phyloP scores from a whole-genome alignment of 1,140 invertebrate species.

The Oryctes rhinoceros region DNA sequence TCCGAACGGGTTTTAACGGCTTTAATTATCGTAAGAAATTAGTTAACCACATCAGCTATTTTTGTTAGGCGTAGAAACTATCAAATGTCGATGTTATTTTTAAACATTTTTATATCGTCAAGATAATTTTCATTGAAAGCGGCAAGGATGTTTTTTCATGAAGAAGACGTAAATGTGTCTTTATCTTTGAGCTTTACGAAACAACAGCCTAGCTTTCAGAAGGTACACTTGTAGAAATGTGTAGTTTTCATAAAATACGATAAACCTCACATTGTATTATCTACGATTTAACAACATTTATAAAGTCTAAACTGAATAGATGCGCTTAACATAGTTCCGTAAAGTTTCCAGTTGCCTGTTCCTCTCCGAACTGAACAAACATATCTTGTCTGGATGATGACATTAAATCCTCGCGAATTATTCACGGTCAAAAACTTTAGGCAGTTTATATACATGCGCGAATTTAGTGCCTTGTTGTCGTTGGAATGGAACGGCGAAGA shows the following conservation, averaged over 20 bases:
- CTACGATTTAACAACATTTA: constrained; percentile 15
- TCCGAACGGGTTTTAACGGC: too few species aligned
- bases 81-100: too few species aligned
- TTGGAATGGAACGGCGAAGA: background rate
- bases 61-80: too few species aligned
- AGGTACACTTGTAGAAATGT: background rate
- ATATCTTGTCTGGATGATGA: constrained; percentile 26
- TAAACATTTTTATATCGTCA: too few species aligned
- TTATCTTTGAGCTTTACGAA: background rate
- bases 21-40: too few species aligned
- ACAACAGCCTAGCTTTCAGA: background rate
- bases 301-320: background rate
- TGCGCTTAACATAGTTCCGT: background rate
- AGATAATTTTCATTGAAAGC: too few species aligned
- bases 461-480: constrained; percentile 12
- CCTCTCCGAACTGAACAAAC: constrained; percentile 7
- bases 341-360: constrained; percentile 6
- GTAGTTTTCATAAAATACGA: background rate
- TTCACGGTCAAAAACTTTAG: constrained; percentile 33
- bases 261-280: constrained; percentile 1
- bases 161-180: background rate
- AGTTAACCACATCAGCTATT: too few species aligned
- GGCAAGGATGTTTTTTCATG: too few species aligned
- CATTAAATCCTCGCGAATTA: constrained; percentile 35
- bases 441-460: constrained; percentile 21